Conservation (phyloP, 2,113 vertebrate genomes). For the Colinus virginianus region DNA sequence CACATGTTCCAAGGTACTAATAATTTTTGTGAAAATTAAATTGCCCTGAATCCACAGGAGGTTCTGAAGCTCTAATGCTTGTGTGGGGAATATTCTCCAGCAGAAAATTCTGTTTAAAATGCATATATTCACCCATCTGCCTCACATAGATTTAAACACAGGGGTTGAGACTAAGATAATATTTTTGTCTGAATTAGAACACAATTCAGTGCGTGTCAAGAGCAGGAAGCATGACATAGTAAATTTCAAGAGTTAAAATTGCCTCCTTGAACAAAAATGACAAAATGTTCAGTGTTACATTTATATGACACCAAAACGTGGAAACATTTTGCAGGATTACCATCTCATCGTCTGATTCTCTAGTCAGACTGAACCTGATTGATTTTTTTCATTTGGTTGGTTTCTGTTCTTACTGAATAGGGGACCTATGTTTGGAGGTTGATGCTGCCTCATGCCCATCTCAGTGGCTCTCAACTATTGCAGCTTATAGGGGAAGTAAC, state of each 20-base stretch:
- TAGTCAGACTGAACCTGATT: neutral
- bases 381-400: neutral
- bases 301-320: neutral
- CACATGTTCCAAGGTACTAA: slow-evolving; percentile 48
- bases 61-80: slow-evolving; percentile 55
- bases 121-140: slow-evolving; percentile 40
- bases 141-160: slow-evolving; percentile 16
- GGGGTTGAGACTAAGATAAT: slow-evolving; percentile 34
- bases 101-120: slow-evolving; percentile 52
- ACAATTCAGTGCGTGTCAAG: neutral
- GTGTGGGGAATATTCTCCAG: slow-evolving; percentile 13
- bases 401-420: neutral
- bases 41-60: slow-evolving; percentile 44
- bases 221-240: neutral
- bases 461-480: neutral
- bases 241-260: slow-evolving; percentile 28
- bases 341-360: neutral
- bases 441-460: neutral
- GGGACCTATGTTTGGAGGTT: rapidly evolving
- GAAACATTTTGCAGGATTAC: neutral
- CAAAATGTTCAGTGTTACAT: neutral
- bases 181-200: slow-evolving; percentile 29
- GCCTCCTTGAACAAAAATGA: slow-evolving; percentile 4
- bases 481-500: neutral
- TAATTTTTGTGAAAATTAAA: slow-evolving; percentile 53